Evolutionary conservation across 2,888 invertebrate genomes (phyloP), one percentile per base, ranked within the genome.

Genomic region (Sphaerophoria rueppellii): DNA sequence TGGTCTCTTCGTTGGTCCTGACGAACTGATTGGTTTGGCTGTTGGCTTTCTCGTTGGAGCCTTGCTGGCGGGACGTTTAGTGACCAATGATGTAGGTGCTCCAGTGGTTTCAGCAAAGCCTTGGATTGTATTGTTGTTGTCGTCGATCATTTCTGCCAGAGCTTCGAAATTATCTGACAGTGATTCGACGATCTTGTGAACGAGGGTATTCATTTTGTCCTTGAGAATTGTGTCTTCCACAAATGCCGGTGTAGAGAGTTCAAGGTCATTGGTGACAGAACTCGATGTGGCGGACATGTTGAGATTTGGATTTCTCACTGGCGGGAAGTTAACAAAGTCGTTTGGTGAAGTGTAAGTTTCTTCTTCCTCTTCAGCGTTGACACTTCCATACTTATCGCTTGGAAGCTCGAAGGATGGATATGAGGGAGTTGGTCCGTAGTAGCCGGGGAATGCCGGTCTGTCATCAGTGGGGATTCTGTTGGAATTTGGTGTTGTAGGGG

Each of bases 151-250:
- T 88, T 96, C 96, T 87, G 95, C 95, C 11, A 97, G 90, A 67
- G 95, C 96, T 88, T 96, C 94, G 90, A 97, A 97, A 35, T 97
- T 96, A 0, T 95, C 96, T 91, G 96, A 96, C 1, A 97, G 92
- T 24, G 96, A 96, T 86, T 96, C 95, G 9, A 97, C 96, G 14
- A 97, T 95, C 91, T 96, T 96, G 88, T 95, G 95, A 0, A 97
- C 97, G 87, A 97, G 95, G 0, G 95, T 92, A 88, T 96, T 96
- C 92, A 97, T 95, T 91, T 96, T 96, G 52, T 95, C 94, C 87
- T 96, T 95, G 1, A 97, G 90, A 74, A 94, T 94, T 0, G 95
- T 95, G 88, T 97, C 96, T 89, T 96, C 96, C 11, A 94, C 92
- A 91, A 97, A 96, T 0, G 94, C 93, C 0, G 96, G 96, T 0